Evolutionary conservation across 2,888 invertebrate species (phyloP).

Genomic region (Steinernema scapterisci): DNA sequence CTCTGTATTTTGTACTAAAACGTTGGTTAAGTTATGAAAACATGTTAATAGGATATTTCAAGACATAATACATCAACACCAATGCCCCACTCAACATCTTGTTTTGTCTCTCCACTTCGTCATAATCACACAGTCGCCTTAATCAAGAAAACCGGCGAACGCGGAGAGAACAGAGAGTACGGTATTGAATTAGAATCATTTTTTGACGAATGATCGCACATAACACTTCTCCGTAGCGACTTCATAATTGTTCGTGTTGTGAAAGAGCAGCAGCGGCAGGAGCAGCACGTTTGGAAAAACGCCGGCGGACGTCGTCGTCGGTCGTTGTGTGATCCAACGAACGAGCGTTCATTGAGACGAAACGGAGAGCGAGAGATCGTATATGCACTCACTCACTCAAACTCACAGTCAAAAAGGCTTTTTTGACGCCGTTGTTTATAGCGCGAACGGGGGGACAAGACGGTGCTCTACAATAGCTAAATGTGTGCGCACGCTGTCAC

Average conservation of each 20-base stretch:
- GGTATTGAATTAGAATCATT: neutral
- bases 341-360: no score
- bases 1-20: no score
- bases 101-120: neutral
- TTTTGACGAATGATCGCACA: neutral
- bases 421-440: constrained; percentile 6
- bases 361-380: no score
- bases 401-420: neutral
- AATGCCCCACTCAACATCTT: neutral
- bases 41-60: no score
- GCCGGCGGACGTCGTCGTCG: no score
- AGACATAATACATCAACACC: no score
- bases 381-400: neutral
- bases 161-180: neutral
- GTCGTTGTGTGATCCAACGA: no score
- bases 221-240: neutral
- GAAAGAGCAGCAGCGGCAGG: no score
- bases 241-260: neutral
- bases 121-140: neutral
- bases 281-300: no score
- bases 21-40: no score
- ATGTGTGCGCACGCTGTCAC: constrained; percentile 6
- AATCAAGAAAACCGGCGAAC: neutral
- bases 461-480: no score
- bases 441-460: neutral